Percentiles rank a stretch among this genome's conserved stretches.
Evolutionary conservation across 1,140 invertebrate genomes (phyloP).

Genomic region (Manduca sexta): DNA sequence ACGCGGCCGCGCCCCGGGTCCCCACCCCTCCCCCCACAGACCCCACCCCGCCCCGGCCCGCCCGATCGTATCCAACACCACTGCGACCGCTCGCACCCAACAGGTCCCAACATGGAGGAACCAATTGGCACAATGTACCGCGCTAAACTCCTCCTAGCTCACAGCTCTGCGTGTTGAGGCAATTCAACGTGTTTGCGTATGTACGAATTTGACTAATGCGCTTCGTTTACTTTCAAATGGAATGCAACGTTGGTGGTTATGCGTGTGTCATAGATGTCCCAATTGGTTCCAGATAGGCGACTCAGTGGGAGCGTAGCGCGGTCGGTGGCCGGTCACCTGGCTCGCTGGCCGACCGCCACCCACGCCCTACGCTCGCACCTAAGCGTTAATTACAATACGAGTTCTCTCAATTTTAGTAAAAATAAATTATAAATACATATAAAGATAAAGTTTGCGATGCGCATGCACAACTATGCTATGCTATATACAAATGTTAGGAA

Average conservation of each 20-base stretch:
- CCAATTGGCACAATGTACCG: slow-evolving; percentile 68
- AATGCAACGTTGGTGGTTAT: slow-evolving; percentile 62
- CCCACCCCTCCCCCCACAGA: no score
- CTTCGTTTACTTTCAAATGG: slow-evolving; percentile 25
- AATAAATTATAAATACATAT: slow-evolving; percentile 51
- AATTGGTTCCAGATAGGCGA: slow-evolving; percentile 70
- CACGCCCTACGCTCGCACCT: slow-evolving; percentile 34
- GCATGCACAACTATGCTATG: slow-evolving; percentile 71
- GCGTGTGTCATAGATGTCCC: slow-evolving; percentile 68
- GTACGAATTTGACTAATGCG: slow-evolving; percentile 64
- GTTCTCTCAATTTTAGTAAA: slow-evolving; percentile 15
- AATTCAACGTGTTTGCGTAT: slow-evolving; percentile 49
- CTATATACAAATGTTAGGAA: slow-evolving; percentile 73
- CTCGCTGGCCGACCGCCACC: slow-evolving; percentile 5
- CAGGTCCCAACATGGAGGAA: slow-evolving; percentile 66
- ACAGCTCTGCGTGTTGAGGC: slow-evolving; percentile 56
- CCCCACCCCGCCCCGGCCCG: slow-evolving; percentile 18
- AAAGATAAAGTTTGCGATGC: slow-evolving; percentile 60
- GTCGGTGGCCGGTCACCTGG: slow-evolving; percentile 11
- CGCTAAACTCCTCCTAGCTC: slow-evolving; percentile 16
- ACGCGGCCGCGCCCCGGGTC: slow-evolving; percentile 1
- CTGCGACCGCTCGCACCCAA: slow-evolving; percentile 50
- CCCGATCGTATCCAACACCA: slow-evolving; percentile 11
- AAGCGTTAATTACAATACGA: slow-evolving; percentile 40
- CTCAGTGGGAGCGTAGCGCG: slow-evolving; percentile 31